These are phyloP conservation scores for Simalia tracyae DNA, from an alignment of 2,797 vertebrate species.

Conservation along the genomic window DNA sequence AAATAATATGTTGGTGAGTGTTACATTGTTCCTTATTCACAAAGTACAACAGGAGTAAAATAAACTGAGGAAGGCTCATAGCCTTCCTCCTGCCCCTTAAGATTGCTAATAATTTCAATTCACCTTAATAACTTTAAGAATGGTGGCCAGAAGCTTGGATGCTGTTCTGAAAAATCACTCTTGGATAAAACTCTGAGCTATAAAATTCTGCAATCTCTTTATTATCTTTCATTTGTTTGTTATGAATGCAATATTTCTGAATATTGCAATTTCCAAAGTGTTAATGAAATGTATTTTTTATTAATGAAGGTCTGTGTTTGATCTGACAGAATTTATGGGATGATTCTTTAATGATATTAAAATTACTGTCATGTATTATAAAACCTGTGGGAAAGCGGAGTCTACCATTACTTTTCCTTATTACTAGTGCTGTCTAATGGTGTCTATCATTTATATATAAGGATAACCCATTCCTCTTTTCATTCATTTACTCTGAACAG, in stretches of 20 bases:
- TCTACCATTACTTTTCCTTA: not conserved
- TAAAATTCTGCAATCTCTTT: not conserved
- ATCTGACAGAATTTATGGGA: not conserved
- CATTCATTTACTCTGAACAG: not conserved
- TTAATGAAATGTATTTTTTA: not conserved
- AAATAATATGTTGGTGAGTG: not conserved
- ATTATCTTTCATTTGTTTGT: not conserved
- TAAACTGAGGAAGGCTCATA: not conserved
- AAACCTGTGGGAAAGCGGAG: not conserved
- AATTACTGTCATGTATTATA: not conserved
- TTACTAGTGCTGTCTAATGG: not conserved
- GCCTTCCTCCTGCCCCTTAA: not conserved
- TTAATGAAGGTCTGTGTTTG: not conserved
- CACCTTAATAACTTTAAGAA: not conserved
- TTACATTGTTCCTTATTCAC: not conserved
- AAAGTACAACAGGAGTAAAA: not conserved
- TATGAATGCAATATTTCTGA: not conserved
- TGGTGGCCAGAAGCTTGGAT: not conserved
- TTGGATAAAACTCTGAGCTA: not conserved
- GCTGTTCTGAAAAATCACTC: not conserved
- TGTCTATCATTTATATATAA: conserved; percentile 7
- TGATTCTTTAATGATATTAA: not conserved
- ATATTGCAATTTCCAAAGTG: not conserved
- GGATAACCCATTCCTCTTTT: not conserved
- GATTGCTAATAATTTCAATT: not conserved